Percentiles rank a stretch among this genome's conserved stretches.
Conservation (phyloP, 2,888 invertebrate genomes). For the Seladonia tumulorum region DNA sequence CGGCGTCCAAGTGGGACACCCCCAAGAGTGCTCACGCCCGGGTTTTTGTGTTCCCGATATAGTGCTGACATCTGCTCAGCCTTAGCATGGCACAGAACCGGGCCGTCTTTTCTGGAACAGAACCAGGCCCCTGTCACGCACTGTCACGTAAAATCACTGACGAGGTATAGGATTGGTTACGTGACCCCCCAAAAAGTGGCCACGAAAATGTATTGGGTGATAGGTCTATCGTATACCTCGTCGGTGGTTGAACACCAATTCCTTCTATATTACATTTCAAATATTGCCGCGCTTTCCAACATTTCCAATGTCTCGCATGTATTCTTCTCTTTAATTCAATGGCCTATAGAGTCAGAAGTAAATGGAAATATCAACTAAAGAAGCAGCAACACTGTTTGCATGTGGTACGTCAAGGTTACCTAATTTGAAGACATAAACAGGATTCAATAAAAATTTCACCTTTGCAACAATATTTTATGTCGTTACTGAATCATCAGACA, state of each 20-base stretch:
- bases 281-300: constrained; percentile 1
- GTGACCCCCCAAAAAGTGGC: too few relatives aligned
- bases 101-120: too few relatives aligned
- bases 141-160: too few relatives aligned
- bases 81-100: too few relatives aligned
- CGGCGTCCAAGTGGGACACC: too few relatives aligned
- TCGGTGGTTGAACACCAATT: not conserved
- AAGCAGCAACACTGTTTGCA: not conserved
- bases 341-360: not conserved
- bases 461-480: not conserved
- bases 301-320: not conserved
- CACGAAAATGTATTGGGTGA: too few relatives aligned
- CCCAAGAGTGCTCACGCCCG: too few relatives aligned
- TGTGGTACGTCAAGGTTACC: not conserved
- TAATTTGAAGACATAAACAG: not conserved
- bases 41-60: too few relatives aligned
- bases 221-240: too few relatives aligned
- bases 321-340: not conserved
- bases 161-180: too few relatives aligned
- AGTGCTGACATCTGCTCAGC: too few relatives aligned
- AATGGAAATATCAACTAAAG: not conserved
- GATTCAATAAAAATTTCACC: not conserved
- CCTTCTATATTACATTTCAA: not conserved
- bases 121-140: too few relatives aligned
- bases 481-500: not conserved